Percentiles rank a stretch among this genome's conserved stretches.
Conservation (phyloP, 2,797 vertebrate genomes). For the Rhynchonycteris naso region DNA sequence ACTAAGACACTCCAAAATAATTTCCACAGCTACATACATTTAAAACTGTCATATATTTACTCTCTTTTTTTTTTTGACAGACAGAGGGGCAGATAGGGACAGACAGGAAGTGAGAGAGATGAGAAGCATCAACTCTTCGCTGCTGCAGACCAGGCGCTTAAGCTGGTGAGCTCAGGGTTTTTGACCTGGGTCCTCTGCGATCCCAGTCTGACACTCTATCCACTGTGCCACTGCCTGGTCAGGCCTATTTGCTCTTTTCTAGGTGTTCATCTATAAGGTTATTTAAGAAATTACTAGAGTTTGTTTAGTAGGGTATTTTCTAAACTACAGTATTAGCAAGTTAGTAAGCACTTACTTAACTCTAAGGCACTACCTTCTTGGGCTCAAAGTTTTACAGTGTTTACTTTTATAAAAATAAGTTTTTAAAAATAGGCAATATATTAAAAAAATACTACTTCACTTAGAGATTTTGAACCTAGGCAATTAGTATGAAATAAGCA, state of each 20-base stretch:
- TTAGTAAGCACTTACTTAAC: constrained; percentile 3
- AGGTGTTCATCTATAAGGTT: background rate
- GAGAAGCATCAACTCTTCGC: too few relatives aligned
- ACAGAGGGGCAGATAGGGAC: too few relatives aligned
- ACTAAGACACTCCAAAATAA: background rate
- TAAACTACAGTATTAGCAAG: background rate
- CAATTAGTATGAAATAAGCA: background rate
- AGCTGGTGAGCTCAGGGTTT: too few relatives aligned
- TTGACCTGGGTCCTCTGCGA: too few relatives aligned
- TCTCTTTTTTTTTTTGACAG: too few relatives aligned
- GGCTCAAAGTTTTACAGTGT: background rate
- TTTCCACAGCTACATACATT: background rate
- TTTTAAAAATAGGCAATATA: background rate
- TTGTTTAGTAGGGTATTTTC: background rate
- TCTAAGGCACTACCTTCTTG: background rate
- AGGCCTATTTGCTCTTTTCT: background rate
- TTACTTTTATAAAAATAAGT: background rate
- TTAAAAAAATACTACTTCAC: background rate
- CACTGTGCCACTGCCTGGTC: too few relatives aligned
- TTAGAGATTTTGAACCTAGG: background rate
- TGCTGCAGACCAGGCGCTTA: too few relatives aligned
- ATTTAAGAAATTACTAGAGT: background rate
- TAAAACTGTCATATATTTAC: background rate
- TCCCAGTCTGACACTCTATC: too few relatives aligned
- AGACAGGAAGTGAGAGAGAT: too few relatives aligned